These are phyloP conservation scores for Parotia lawesii DNA, from an alignment of 2,113 vertebrate species.

Conservation along the genomic window DNA sequence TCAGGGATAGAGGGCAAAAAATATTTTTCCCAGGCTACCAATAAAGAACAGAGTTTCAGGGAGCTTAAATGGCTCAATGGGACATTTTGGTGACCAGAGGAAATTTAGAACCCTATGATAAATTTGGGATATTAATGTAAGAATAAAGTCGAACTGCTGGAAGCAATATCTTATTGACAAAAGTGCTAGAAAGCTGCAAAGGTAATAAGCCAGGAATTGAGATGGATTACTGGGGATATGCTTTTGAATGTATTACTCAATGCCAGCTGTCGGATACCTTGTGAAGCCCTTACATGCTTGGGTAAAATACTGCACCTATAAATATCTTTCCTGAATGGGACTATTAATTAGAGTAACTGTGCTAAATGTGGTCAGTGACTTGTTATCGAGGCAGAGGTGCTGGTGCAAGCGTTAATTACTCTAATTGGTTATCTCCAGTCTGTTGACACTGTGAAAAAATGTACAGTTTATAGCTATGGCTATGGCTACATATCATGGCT, in stretches of 20 bases:
- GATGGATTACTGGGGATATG: slow-evolving; percentile 25
- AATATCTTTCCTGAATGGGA: neutral
- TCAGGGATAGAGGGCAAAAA: slow-evolving; percentile 3
- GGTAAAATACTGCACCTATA: neutral
- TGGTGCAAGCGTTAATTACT: neutral
- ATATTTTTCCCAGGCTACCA: slow-evolving; percentile 8
- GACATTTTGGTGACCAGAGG: neutral
- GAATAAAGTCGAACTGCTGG: slow-evolving; percentile 19
- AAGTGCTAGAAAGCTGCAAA: slow-evolving; percentile 28
- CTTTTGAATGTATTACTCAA: neutral
- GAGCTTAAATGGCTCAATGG: slow-evolving; percentile 19
- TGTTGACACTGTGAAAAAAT: neutral
- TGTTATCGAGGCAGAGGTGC: neutral
- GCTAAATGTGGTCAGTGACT: neutral
- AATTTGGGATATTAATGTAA: slow-evolving; percentile 48
- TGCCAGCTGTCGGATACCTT: neutral
- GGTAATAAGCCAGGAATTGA: slow-evolving; percentile 54
- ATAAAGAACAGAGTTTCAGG: neutral
- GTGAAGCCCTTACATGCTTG: neutral
- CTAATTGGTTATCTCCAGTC: neutral
- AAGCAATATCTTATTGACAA: slow-evolving; percentile 45
- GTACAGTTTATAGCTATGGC: neutral
- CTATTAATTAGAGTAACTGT: neutral
- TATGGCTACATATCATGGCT: neutral
- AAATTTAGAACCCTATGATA: slow-evolving; percentile 41